A percentile compares a stretch with the other conserved stretches of the same genome.
phyloP scores from a whole-genome alignment of 2,888 invertebrate genomes.

The Myopa tessellatipennis region DNA sequence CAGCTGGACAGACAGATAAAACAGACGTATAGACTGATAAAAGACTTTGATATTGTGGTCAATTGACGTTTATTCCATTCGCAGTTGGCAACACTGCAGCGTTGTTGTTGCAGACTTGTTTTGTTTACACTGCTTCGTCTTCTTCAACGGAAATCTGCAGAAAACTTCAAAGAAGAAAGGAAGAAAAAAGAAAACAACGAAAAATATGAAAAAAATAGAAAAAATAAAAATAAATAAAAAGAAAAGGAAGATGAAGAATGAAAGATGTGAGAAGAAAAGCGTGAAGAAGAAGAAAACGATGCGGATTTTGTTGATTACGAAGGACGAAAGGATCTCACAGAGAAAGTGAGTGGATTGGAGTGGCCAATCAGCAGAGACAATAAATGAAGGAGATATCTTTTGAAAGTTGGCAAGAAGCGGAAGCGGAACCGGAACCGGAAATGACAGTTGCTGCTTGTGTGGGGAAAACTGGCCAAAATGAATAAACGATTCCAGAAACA shows the following conservation, averaged over 20 bases:
- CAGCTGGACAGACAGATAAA: conserved; percentile 38
- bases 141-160: background rate
- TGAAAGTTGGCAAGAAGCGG: background rate
- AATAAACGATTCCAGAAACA: background rate
- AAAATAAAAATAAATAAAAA: background rate
- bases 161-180: background rate
- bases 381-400: background rate
- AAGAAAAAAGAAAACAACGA: background rate
- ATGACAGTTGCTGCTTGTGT: background rate
- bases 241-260: background rate
- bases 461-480: no score
- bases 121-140: background rate
- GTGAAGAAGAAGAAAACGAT: background rate
- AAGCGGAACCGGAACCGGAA: background rate
- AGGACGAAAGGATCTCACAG: background rate
- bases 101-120: conserved; percentile 46
- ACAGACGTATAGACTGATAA: background rate
- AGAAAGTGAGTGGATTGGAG: background rate
- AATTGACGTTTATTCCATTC: conserved; percentile 56
- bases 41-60: conserved; percentile 55
- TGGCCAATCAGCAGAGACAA: conserved; percentile 2
- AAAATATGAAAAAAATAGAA: background rate
- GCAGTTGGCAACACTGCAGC: conserved; percentile 42
- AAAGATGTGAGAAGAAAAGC: background rate
- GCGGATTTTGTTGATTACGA: background rate